Percentiles rank a stretch among this genome's conserved stretches.
Conservation (phyloP, 2,113 vertebrate genomes). For the Desmodus rotundus region DNA sequence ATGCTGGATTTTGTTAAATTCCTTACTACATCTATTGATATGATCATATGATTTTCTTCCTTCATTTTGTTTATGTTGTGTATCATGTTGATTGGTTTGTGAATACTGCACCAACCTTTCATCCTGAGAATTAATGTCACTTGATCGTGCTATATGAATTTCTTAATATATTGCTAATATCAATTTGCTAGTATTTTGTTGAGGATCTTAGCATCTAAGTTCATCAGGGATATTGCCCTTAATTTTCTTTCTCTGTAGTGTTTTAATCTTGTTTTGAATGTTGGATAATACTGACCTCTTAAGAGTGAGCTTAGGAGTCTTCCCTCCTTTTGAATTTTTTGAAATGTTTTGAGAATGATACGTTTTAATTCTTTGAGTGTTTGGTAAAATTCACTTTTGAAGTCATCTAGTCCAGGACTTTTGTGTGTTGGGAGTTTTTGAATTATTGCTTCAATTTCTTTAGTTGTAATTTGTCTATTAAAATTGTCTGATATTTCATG, state of each 20-base stretch:
- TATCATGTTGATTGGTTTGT: not conserved
- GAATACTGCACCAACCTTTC: not conserved
- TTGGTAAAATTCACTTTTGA: not conserved
- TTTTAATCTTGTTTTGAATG: not conserved
- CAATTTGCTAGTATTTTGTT: not conserved
- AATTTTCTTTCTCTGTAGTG: not conserved
- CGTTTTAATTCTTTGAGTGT: not conserved
- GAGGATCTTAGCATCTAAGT: not conserved
- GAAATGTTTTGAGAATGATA: not conserved
- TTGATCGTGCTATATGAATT: not conserved
- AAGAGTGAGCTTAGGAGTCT: not conserved
- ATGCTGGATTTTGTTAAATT: not conserved
- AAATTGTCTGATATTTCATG: too few species aligned
- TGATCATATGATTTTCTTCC: not conserved
- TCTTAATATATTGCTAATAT: not conserved
- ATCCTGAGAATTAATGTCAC: not conserved
- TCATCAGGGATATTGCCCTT: not conserved
- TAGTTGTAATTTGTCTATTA: too few species aligned
- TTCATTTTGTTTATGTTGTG: not conserved
- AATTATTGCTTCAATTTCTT: too few species aligned
- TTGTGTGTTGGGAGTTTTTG: too few species aligned
- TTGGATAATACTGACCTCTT: not conserved
- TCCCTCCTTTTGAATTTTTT: not conserved
- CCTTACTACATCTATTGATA: not conserved
- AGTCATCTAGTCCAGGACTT: too few species aligned